Percentiles rank a stretch among this genome's conserved stretches.
Conservation (phyloP, 2,113 vertebrate genomes). For the Bos indicus region DNA sequence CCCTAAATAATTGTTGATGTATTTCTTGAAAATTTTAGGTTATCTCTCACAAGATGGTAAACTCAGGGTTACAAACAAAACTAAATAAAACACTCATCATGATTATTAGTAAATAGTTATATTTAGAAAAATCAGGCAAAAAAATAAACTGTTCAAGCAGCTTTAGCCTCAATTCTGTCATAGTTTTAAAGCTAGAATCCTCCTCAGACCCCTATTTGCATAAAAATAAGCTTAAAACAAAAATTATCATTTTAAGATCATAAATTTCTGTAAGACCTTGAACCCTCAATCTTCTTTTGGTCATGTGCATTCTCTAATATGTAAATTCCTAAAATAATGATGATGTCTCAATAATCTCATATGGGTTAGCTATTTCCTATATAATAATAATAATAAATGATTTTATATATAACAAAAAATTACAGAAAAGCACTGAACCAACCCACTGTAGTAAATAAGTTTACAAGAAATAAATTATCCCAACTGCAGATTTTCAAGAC, state of each 20-base stretch:
- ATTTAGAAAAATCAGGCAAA: background rate
- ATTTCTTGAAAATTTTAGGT: background rate
- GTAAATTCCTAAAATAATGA: background rate
- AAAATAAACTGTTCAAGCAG: background rate
- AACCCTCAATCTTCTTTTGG: background rate
- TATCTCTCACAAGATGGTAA: background rate
- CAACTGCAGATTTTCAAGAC: background rate
- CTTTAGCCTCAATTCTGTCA: background rate
- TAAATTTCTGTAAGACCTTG: background rate
- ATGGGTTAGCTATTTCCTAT: background rate
- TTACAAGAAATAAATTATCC: background rate
- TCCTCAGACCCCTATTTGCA: background rate
- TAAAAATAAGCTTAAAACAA: background rate
- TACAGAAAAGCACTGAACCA: background rate
- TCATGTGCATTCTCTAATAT: background rate
- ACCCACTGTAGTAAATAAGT: background rate
- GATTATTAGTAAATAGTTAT: background rate
- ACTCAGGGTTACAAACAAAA: background rate
- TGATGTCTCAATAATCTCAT: background rate
- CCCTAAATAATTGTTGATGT: background rate
- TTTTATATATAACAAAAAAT: background rate
- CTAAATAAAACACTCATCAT: background rate
- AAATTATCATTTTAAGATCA: background rate
- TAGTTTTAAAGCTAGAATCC: background rate
- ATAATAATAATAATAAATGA: background rate